Conservation (phyloP, 2,113 vertebrate genomes). For the Dromiciops gliroides region DNA sequence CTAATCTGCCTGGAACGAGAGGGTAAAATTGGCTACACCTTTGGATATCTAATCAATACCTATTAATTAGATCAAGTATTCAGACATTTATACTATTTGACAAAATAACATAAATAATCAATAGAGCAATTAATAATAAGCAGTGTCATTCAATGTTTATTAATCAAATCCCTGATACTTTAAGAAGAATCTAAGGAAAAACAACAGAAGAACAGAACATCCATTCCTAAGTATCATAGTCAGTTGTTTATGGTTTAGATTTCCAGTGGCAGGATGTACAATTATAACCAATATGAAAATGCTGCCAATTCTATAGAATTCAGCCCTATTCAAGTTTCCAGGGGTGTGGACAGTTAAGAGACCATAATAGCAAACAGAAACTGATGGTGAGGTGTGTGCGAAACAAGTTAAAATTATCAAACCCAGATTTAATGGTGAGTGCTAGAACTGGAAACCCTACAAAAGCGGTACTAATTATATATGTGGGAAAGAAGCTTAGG, state of each 20-base stretch:
- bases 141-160: rapidly evolving
- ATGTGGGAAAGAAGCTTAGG: background rate
- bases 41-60: background rate
- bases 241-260: background rate
- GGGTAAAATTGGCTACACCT: background rate
- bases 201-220: background rate
- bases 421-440: rapidly evolving
- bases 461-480: background rate
- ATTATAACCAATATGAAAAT: background rate
- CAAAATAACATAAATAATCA: background rate
- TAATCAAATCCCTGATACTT: background rate
- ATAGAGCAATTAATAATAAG: background rate
- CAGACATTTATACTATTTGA: background rate
- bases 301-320: background rate
- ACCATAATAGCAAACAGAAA: background rate
- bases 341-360: background rate
- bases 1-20: background rate
- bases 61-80: background rate
- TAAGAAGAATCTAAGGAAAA: background rate
- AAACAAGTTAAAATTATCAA: rapidly evolving
- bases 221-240: background rate
- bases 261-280: background rate
- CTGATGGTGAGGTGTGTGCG: rapidly evolving
- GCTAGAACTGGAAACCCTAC: background rate
- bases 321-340: background rate